These are phyloP conservation scores for Drosophila percnosoma DNA, from an alignment of 2,888 invertebrate genomes.

Conservation along the genomic window DNA sequence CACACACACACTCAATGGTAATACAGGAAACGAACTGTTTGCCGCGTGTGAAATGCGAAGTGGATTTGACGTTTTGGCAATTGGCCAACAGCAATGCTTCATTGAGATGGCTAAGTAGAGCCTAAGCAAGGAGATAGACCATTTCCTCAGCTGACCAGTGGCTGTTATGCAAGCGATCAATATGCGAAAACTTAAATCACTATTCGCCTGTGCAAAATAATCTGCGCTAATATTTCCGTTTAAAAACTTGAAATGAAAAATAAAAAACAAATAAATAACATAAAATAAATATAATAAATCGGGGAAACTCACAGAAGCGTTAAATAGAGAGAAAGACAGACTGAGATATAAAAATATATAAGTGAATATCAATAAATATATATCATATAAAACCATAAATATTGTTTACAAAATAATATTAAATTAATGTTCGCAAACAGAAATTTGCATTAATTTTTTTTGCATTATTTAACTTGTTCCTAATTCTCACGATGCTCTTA, in stretches of 20 bases:
- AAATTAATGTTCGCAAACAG: background rate
- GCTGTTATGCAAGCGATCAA: constrained; percentile 35
- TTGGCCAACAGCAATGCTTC: constrained; percentile 70
- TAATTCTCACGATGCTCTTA: no score
- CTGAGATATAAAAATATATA: background rate
- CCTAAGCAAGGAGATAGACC: background rate
- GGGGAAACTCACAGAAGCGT: background rate
- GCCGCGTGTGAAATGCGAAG: constrained; percentile 68
- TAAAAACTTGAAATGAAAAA: accelerated
- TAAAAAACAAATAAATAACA: background rate
- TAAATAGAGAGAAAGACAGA: background rate
- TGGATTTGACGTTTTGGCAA: constrained; percentile 83
- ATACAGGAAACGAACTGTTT: constrained; percentile 55
- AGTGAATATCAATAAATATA: background rate
- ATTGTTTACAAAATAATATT: background rate
- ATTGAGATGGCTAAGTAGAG: constrained; percentile 2
- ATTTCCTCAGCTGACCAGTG: background rate
- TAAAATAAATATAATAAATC: background rate
- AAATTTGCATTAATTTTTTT: background rate
- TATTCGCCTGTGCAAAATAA: background rate
- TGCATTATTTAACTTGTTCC: no score
- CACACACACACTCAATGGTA: background rate
- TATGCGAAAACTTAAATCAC: background rate
- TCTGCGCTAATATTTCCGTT: no score
- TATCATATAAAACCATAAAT: background rate